These are phyloP conservation scores for Huso huso DNA, from an alignment of 2,797 vertebrate genomes.

Conservation along the genomic window DNA sequence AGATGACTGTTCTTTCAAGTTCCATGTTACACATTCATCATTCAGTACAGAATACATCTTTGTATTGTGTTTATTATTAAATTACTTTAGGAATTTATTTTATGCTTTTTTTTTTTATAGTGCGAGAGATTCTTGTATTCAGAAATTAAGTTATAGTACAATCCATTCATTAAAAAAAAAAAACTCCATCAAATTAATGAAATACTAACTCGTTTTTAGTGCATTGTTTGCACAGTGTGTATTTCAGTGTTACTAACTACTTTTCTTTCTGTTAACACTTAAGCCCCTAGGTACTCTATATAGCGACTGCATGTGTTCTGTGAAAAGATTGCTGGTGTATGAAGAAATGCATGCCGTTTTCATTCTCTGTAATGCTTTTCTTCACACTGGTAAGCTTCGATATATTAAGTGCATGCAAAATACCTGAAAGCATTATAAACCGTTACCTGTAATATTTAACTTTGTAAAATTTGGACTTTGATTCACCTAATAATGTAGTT, in stretches of 20 bases:
- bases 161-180: not conserved
- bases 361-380: slow-evolving; percentile 1
- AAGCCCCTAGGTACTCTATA: not conserved
- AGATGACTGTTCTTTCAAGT: no score
- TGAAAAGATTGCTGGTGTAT: not conserved
- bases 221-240: not conserved
- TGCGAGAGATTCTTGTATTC: no score
- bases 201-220: not conserved
- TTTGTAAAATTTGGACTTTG: no score
- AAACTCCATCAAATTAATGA: not conserved
- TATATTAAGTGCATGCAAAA: not conserved
- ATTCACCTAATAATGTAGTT: no score
- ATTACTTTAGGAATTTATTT: not conserved
- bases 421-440: not conserved
- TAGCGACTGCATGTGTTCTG: not conserved
- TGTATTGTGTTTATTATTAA: not conserved
- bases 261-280: not conserved
- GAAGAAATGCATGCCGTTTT: not conserved
- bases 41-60: no score
- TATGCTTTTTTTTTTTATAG: not conserved
- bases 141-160: not conserved
- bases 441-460: not conserved
- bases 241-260: slow-evolving; percentile 3
- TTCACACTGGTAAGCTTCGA: not conserved
- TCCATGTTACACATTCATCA: no score